Conservation (phyloP, 2,797 vertebrate genomes). For the Dipus sagitta region DNA sequence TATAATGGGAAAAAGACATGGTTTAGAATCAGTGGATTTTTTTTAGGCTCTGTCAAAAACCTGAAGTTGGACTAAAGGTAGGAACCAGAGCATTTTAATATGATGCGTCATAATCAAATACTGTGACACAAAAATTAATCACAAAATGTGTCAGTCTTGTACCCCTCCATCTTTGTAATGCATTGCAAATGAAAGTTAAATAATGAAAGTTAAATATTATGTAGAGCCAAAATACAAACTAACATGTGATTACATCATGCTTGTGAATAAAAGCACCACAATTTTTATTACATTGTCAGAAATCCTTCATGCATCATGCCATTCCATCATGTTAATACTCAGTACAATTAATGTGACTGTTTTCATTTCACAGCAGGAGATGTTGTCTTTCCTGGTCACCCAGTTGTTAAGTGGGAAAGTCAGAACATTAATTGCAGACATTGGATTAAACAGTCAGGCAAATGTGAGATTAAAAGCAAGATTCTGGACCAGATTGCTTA, state of each 20-base stretch:
- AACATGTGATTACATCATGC: background rate
- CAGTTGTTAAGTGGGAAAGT: background rate
- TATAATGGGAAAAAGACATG: background rate
- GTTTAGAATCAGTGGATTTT: background rate
- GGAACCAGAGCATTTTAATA: background rate
- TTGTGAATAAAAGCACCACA: background rate
- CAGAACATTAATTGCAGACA: background rate
- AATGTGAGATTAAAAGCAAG: background rate
- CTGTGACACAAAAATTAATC: background rate
- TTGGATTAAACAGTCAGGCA: constrained; percentile 16
- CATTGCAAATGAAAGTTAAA: background rate
- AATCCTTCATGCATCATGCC: background rate
- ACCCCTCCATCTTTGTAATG: background rate
- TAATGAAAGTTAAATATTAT: background rate
- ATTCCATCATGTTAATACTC: background rate
- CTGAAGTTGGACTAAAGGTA: background rate
- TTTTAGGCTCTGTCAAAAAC: background rate
- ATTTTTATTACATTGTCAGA: background rate
- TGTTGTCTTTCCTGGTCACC: background rate
- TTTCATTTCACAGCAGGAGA: background rate
- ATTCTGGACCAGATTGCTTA: constrained; percentile 1
- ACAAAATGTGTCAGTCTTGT: background rate
- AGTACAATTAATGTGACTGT: background rate
- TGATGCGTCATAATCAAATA: background rate
- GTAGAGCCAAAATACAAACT: background rate